Base-by-base conservation (phyloP, 2,113 vertebrate genomes). In the Nannospalax galili region DNA sequence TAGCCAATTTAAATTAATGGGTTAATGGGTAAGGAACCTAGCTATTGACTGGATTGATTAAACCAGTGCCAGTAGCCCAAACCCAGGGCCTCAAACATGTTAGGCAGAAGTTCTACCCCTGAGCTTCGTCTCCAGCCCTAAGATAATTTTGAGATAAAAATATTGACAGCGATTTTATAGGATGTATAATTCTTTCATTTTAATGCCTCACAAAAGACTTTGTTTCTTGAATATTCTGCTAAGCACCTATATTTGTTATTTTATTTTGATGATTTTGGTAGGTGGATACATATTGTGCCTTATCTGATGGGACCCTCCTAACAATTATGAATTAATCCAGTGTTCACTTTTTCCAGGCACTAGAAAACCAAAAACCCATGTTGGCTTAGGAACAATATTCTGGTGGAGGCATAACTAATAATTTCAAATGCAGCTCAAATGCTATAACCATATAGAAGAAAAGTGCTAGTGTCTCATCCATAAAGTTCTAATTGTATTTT, bases 261-360 rank as follows among this genome's bases (percentile, higher is more conserved):
- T 96, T 93, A 95, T 87, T 48, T 17, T 95, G 95, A 72, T 80
- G 60, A 90, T 74, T 97, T 90, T 93, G 11, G 22, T 93, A 64
- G 91, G 84, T 48, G 32, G 14, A 3, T n/a, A 2, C 1, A 1
- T 30, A 84, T 70, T 91, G 30, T 95, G 73, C 58, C 26, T 15
- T 91, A 89, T 32, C 42, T 62, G 32, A 91, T 88, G 35, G 69
- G 60, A 82, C 80, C 80, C 81, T 88, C 74, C 22, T 91, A 90
- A 96, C 35, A 82, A n/a, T 91, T 45, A 78, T 92, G n/a, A 24
- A 84, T 64, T 96, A 62, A 91, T 56, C 32, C 86, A 74, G 37
- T 85, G 22, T 90, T 72, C 64, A 74, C n/a, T 77, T 28, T 80
- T 93, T 93, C 56, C 52, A 93, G 24, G 24, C n/a, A 82, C 2